These are phyloP conservation scores for Sciurus vulgaris DNA, from an alignment of 2,797 vertebrate species.

Conservation along the genomic window DNA sequence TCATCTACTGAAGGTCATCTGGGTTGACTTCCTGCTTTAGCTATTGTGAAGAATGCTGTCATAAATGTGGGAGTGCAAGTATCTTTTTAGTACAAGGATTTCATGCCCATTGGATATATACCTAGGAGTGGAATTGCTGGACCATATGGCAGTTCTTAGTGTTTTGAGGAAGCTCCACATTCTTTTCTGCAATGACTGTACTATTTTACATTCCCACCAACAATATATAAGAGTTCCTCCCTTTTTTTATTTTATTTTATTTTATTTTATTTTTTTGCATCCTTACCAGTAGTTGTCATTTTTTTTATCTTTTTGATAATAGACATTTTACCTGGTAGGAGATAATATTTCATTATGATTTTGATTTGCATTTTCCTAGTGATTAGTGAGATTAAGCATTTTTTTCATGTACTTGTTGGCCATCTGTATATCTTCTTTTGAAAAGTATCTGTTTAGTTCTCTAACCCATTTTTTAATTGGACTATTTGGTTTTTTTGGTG, in stretches of 20 bases:
- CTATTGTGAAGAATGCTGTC: not conserved
- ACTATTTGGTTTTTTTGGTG: too few relatives aligned
- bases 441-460: too few relatives aligned
- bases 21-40: too few relatives aligned
- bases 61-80: not conserved
- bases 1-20: not conserved
- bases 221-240: not conserved
- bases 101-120: not conserved
- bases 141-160: not conserved
- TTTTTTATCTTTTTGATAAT: not conserved
- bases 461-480: too few relatives aligned
- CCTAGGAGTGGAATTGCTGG: not conserved
- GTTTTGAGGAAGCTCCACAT: not conserved
- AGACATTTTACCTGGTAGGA: not conserved
- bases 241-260: too few relatives aligned
- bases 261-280: not conserved
- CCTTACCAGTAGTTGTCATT: not conserved
- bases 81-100: not conserved
- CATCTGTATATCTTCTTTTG: too few relatives aligned
- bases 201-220: not conserved
- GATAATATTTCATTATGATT: not conserved
- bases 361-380: too few relatives aligned
- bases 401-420: too few relatives aligned
- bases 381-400: not conserved
- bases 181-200: not conserved